phyloP scores from a whole-genome alignment of 2,797 vertebrate genomes.

The Spinibarbus caldwelli region DNA sequence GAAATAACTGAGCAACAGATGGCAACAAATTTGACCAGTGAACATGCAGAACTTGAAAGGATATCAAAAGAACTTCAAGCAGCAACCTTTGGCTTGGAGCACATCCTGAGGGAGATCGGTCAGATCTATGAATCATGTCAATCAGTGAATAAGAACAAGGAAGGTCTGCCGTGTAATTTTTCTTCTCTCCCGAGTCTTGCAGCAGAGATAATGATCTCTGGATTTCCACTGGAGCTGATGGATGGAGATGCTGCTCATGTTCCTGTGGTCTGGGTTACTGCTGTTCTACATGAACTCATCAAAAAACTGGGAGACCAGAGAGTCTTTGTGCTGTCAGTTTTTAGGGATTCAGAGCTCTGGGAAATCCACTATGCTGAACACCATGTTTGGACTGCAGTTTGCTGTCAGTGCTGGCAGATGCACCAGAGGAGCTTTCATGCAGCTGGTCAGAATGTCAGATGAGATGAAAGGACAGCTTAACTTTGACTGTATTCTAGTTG shows the following conservation, averaged over 20 bases:
- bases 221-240: constrained; percentile 63
- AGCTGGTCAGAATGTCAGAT: neutral
- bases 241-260: neutral
- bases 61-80: neutral
- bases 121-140: neutral
- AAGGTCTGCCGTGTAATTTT: constrained; percentile 62
- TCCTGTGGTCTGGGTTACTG: neutral
- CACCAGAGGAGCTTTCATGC: neutral
- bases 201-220: neutral
- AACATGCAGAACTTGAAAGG: neutral
- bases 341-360: neutral
- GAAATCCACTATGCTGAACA: neutral
- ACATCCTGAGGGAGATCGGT: neutral
- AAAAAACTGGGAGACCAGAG: neutral
- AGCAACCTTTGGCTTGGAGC: constrained; percentile 59
- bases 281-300: neutral
- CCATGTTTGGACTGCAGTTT: neutral
- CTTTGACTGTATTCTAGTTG: neutral
- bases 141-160: neutral
- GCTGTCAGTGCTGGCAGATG: neutral
- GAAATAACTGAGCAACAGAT: neutral
- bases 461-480: neutral
- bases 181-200: neutral
- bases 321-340: neutral
- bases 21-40: too few relatives aligned